Conservation (phyloP, 2,888 invertebrate species). For the Drosophila robusta region DNA sequence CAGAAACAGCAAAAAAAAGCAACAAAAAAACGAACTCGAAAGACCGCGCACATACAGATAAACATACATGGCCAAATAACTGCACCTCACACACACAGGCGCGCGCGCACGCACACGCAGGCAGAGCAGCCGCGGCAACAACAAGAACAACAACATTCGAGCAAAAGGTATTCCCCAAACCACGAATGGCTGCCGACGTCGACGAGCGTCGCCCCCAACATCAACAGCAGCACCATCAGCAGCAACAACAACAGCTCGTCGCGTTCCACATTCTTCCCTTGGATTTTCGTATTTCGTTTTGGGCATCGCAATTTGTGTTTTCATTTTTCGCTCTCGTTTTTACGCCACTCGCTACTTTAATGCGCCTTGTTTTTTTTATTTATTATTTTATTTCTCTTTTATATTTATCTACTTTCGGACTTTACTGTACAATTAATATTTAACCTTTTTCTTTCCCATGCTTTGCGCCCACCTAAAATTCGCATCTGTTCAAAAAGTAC, state of each 20-base stretch:
- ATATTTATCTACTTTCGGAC: not conserved
- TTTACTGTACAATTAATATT: constrained; percentile 2
- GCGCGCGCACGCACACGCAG: constrained; percentile 16
- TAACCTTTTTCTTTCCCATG: not conserved
- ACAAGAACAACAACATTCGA: constrained; percentile 23
- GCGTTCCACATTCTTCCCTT: constrained; percentile 79
- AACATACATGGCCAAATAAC: constrained; percentile 67
- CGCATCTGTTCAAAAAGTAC: constrained; percentile 17
- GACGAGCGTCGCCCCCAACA: constrained; percentile 62
- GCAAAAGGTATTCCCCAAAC: constrained; percentile 78
- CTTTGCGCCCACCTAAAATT: not conserved
- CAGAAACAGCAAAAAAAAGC: constrained; percentile 15
- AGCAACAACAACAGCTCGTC: constrained; percentile 32
- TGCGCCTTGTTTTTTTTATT: constrained; percentile 3
- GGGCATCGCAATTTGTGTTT: constrained; percentile 66
- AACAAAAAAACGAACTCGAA: constrained; percentile 23
- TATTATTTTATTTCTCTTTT: constrained; percentile 2
- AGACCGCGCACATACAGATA: constrained; percentile 26
- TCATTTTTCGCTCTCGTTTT: constrained; percentile 78
- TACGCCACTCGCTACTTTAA: constrained; percentile 53
- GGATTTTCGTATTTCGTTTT: constrained; percentile 41
- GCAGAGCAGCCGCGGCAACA: constrained; percentile 21
- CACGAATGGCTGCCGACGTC: constrained; percentile 60
- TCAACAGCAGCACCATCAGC: constrained; percentile 17
- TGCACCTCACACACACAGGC: constrained; percentile 58